These are phyloP conservation scores for Alviniconcha strummeri DNA, from an alignment of 2,888 invertebrate genomes.

Conservation along the genomic window DNA sequence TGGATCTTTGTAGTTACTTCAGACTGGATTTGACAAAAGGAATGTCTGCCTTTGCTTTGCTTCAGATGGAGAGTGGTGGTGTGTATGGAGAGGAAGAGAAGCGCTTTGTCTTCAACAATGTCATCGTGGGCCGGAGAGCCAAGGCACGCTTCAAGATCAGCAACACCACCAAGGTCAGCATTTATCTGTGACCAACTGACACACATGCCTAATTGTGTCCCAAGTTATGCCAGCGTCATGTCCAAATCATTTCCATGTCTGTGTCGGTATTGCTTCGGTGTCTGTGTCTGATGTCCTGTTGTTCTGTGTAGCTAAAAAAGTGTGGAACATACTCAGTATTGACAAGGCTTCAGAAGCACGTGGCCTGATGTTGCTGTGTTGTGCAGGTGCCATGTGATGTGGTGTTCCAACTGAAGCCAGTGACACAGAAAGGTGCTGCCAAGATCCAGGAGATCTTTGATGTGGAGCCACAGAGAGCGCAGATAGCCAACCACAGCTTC, in stretches of 20 bases:
- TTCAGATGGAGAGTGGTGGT: conserved; percentile 63
- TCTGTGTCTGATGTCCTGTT: not conserved
- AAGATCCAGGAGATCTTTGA: conserved; percentile 71
- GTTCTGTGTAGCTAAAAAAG: not conserved
- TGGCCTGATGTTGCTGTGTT: not conserved
- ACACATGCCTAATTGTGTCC: not conserved
- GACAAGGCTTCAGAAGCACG: too few species aligned
- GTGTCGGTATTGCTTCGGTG: not conserved
- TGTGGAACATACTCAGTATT: too few species aligned
- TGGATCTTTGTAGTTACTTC: too few species aligned
- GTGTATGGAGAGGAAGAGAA: conserved; percentile 73
- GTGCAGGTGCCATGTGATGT: conserved; percentile 71
- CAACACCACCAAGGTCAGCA: conserved; percentile 69
- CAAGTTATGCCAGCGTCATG: not conserved
- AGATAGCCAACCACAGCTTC: conserved; percentile 71
- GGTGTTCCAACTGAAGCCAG: conserved; percentile 65
- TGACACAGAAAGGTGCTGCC: conserved; percentile 54
- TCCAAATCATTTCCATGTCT: not conserved
- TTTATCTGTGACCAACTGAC: not conserved
- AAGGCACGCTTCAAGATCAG: conserved; percentile 72
- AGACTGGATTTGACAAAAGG: too few species aligned
- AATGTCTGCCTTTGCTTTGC: not conserved
- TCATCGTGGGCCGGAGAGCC: conserved; percentile 71
- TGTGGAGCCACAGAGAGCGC: conserved; percentile 69
- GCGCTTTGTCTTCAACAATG: conserved; percentile 73